Base-by-base conservation (phyloP, 2,888 invertebrate species). In the Tyria jacobaeae region DNA sequence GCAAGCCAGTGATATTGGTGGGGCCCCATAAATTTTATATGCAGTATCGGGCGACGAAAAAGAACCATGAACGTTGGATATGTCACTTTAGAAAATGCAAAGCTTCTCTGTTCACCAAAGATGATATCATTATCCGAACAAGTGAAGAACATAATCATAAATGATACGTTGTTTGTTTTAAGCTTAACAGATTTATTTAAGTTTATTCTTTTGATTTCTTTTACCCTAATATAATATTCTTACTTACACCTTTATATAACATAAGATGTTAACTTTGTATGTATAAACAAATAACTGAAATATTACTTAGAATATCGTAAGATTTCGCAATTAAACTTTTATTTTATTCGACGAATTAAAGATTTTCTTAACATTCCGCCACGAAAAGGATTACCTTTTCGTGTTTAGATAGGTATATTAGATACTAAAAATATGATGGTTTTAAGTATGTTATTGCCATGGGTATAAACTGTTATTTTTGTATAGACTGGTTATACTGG, bases 61-160 rank as follows among this genome's bases (percentile, higher is more conserved):
- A 17, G 5, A 58, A 63, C 14, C 59, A 59, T 15, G 58, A 61
- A 39, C 75, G 77, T 0, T 88, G 88, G 88, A 27, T 12, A 6
- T 59, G 88, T 60, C 79, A 76, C 52, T 17, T 9, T 14, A 80
- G 44, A 39, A 50, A 55, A 4, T 88, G 88, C 62, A 79, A 71
- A 0, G 88, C 88, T 2, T 66, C 72, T 1, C 59, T 88, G 24
- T 75, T 64, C 60, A 88, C 86, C 3, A 67, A 75, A 55, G 52
- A 80, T 1, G 83, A 88, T 54, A 63, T 88, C 2, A 88, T 88
- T 27, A 65, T 80, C 2, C 75, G 59, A 49, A 85, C 87, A 17
- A 54, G 37, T 5, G 71, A 79, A 9, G 86, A 85, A 57, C 88
- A 88, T 62, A 80, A 71, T 25, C 87, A 88, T 71, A 62, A 66